These are phyloP conservation scores for Ailuropoda melanoleuca DNA, from an alignment of 2,113 vertebrate species.

Conservation along the genomic window DNA sequence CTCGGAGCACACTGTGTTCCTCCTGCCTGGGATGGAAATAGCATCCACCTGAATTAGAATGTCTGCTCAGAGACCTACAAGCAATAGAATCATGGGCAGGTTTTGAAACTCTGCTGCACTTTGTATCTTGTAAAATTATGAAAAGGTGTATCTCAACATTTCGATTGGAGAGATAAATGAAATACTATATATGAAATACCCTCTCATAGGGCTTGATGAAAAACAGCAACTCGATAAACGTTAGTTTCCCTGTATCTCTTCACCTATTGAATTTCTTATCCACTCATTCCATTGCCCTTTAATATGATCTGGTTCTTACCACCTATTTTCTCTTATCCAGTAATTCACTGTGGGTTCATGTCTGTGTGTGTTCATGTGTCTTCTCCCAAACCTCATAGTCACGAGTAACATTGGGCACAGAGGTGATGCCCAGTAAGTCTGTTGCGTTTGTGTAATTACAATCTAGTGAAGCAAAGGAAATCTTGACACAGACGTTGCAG, in stretches of 20 bases:
- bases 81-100: neutral
- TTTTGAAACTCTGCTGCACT: neutral
- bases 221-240: neutral
- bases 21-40: neutral
- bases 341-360: neutral
- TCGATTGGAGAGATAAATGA: slow-evolving; percentile 24
- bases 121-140: neutral
- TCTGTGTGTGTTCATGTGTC: neutral
- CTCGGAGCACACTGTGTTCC: neutral
- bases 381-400: neutral
- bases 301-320: neutral
- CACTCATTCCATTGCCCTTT: neutral
- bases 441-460: neutral
- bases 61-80: slow-evolving; percentile 24
- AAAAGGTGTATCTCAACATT: neutral
- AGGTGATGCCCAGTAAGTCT: neutral
- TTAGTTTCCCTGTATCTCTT: neutral
- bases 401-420: neutral
- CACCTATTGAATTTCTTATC: neutral
- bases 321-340: neutral
- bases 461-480: neutral
- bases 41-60: slow-evolving; percentile 19
- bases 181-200: neutral
- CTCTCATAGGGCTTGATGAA: neutral
- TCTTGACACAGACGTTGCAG: neutral